phyloP scores from a whole-genome alignment of 2,113 vertebrate genomes.

The Panthera tigris region DNA sequence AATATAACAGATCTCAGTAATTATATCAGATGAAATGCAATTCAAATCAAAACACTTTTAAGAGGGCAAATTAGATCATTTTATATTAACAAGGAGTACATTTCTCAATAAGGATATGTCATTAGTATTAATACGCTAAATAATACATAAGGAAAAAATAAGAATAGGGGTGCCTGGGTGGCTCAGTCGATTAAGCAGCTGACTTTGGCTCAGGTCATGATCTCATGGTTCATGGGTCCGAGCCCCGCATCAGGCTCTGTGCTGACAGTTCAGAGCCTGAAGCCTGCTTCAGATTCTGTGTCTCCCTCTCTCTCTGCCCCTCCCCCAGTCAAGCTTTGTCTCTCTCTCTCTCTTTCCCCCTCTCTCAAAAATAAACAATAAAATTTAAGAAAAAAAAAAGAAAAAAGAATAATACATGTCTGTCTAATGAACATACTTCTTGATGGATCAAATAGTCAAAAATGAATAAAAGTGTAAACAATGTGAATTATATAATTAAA shows the following conservation, averaged over 20 bases:
- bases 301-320: too few relatives aligned
- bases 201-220: too few relatives aligned
- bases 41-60: slow-evolving; percentile 48
- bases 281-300: too few relatives aligned
- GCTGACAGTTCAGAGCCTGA: too few relatives aligned
- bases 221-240: too few relatives aligned
- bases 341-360: too few relatives aligned
- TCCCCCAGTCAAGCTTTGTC: too few relatives aligned
- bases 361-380: too few relatives aligned
- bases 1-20: background rate
- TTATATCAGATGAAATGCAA: slow-evolving; percentile 20
- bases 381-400: background rate
- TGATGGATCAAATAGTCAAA: background rate
- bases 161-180: background rate
- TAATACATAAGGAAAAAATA: background rate
- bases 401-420: background rate
- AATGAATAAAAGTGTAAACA: background rate
- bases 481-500: slow-evolving; percentile 7
- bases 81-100: background rate
- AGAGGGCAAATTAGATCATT: background rate
- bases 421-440: background rate
- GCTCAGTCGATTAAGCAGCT: too few relatives aligned
- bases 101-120: background rate
- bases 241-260: too few relatives aligned
- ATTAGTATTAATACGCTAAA: slow-evolving; percentile 18